A percentile compares a stretch with the other conserved stretches of the same genome.
Conservation (phyloP, 2,797 vertebrate genomes). For the Hafferia zeledoni region DNA sequence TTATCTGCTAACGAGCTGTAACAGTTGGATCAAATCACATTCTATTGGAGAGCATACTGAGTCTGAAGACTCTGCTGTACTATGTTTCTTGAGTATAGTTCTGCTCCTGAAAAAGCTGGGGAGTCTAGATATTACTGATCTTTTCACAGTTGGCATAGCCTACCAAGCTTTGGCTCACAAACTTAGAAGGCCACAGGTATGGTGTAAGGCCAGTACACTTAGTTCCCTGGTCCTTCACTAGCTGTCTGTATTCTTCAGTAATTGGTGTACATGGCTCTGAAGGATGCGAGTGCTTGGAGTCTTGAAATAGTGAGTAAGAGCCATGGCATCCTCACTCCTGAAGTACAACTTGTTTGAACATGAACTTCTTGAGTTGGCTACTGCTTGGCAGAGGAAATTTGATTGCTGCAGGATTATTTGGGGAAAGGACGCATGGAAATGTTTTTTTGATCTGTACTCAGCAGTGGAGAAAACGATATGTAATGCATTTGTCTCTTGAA, state of each 20-base stretch:
- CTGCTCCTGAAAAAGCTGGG: background rate
- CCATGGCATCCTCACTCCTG: background rate
- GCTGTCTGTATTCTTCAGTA: background rate
- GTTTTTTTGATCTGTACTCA: background rate
- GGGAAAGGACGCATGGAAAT: background rate
- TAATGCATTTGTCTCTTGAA: background rate
- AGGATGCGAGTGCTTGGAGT: background rate
- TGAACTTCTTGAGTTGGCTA: background rate
- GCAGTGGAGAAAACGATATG: background rate
- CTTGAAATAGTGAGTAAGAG: background rate
- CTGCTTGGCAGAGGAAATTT: background rate
- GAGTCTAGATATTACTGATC: background rate
- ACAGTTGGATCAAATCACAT: background rate
- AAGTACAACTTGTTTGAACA: background rate
- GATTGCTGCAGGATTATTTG: background rate
- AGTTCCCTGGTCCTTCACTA: background rate
- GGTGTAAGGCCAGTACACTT: background rate
- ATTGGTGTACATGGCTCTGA: background rate
- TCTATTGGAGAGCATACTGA: background rate
- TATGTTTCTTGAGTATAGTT: background rate
- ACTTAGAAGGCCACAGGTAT: background rate
- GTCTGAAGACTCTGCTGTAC: background rate
- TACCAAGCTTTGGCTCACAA: background rate
- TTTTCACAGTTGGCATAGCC: background rate
- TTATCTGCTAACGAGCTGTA: background rate